Conservation (phyloP, 2,888 invertebrate species). For the Pheosia gnoma region DNA sequence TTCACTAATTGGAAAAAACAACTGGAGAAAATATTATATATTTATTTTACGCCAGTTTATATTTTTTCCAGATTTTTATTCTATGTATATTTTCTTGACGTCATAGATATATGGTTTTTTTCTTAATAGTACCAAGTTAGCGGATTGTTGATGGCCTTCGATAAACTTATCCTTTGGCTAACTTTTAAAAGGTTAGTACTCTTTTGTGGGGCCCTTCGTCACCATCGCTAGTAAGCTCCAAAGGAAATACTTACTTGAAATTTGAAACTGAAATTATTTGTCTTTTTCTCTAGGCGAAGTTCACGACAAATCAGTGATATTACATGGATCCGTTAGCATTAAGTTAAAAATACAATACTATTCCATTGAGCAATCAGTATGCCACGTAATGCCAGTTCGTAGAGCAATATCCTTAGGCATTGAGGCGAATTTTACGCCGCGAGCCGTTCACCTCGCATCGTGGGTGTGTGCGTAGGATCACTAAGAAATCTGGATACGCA, state of each 20-base stretch:
- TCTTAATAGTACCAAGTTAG: background rate
- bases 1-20: background rate
- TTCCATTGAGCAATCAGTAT: too few species aligned
- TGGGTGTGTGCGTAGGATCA: conserved; percentile 62
- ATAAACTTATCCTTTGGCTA: background rate
- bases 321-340: too few species aligned
- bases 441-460: conserved; percentile 53
- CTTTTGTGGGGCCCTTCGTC: too few species aligned
- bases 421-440: conserved; percentile 15
- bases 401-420: conserved; percentile 45
- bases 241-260: too few species aligned
- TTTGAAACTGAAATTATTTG: too few species aligned
- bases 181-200: too few species aligned
- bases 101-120: background rate
- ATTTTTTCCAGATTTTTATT: background rate
- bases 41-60: background rate
- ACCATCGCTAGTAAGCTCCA: too few species aligned
- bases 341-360: too few species aligned
- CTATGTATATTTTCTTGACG: background rate
- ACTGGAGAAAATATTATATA: background rate
- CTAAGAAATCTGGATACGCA: conserved; percentile 53
- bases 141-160: background rate
- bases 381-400: background rate
- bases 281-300: too few species aligned
- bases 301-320: too few species aligned